phyloP scores from a whole-genome alignment of 2,888 invertebrate species.

The Brachypterus glaber region DNA sequence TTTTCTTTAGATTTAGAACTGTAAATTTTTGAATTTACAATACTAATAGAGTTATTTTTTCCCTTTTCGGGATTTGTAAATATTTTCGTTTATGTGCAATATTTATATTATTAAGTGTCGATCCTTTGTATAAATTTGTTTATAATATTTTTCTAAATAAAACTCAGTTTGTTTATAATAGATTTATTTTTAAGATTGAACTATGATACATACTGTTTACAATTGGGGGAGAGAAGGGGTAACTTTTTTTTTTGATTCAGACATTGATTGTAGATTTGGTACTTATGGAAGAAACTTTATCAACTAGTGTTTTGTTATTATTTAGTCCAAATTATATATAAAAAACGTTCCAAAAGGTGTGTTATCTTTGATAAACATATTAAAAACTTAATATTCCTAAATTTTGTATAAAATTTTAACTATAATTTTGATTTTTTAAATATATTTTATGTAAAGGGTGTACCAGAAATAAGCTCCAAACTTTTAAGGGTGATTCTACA shows the following conservation, averaged over 20 bases:
- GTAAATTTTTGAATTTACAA: too few species aligned
- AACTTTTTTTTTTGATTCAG: slow-evolving; percentile 30
- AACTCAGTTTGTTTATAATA: slow-evolving; percentile 11
- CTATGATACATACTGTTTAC: slow-evolving; percentile 33
- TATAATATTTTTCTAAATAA: slow-evolving; percentile 8
- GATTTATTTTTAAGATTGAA: slow-evolving; percentile 23
- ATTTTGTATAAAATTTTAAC: slow-evolving; percentile 33
- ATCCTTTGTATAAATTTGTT: slow-evolving; percentile 3
- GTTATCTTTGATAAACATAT: slow-evolving; percentile 23
- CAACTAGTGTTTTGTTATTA: slow-evolving; percentile 9
- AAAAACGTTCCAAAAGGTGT: slow-evolving; percentile 28
- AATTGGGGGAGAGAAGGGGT: slow-evolving; percentile 28
- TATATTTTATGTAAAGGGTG: slow-evolving; percentile 24
- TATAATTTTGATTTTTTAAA: slow-evolving; percentile 23
- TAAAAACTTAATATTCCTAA: slow-evolving; percentile 29
- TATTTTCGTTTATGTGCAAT: slow-evolving; percentile 8
- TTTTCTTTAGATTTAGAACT: too few species aligned
- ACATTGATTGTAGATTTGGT: slow-evolving; percentile 33
- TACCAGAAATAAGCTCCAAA: slow-evolving; percentile 6
- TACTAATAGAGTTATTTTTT: too few species aligned
- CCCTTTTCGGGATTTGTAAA: neutral
- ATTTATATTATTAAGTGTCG: slow-evolving; percentile 4
- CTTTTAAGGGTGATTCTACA: too few species aligned
- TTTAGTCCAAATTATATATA: slow-evolving; percentile 16
- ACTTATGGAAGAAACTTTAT: slow-evolving; percentile 22